Conservation (phyloP, 2,888 invertebrate species). For the Hypolimnas misippus region DNA sequence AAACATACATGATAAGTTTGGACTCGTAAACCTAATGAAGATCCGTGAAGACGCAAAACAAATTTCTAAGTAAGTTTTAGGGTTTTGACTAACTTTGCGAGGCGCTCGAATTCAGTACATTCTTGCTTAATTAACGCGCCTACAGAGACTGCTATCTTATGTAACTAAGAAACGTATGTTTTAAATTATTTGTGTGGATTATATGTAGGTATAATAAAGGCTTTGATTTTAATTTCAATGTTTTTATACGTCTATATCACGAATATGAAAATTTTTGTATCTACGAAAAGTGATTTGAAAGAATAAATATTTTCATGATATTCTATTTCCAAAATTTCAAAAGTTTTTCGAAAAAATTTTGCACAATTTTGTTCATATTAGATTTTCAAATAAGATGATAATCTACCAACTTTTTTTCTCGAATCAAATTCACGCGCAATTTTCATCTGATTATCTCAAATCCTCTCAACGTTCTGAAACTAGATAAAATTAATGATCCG, state of each 20-base stretch:
- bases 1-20: slow-evolving; percentile 75
- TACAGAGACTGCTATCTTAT: slow-evolving; percentile 37
- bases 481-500: slow-evolving; percentile 44
- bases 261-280: too few species aligned
- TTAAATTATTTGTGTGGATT: slow-evolving; percentile 1
- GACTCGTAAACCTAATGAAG: slow-evolving; percentile 73
- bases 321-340: too few species aligned
- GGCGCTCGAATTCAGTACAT: slow-evolving; percentile 71
- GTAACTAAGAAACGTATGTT: slow-evolving; percentile 22
- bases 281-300: too few species aligned
- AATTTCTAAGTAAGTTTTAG: slow-evolving; percentile 70
- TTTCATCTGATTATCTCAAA: too few species aligned
- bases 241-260: too few species aligned
- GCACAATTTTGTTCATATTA: too few species aligned
- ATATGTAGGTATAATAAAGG: neutral
- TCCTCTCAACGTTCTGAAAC: too few species aligned
- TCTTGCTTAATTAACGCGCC: slow-evolving; percentile 76
- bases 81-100: slow-evolving; percentile 68
- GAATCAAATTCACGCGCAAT: too few species aligned
- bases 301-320: too few species aligned
- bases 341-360: too few species aligned
- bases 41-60: slow-evolving; percentile 70
- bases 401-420: too few species aligned
- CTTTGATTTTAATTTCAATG: neutral
- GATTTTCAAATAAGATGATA: too few species aligned